phyloP scores from a whole-genome alignment of 2,797 vertebrate species.

The Bradypodion pumilum region DNA sequence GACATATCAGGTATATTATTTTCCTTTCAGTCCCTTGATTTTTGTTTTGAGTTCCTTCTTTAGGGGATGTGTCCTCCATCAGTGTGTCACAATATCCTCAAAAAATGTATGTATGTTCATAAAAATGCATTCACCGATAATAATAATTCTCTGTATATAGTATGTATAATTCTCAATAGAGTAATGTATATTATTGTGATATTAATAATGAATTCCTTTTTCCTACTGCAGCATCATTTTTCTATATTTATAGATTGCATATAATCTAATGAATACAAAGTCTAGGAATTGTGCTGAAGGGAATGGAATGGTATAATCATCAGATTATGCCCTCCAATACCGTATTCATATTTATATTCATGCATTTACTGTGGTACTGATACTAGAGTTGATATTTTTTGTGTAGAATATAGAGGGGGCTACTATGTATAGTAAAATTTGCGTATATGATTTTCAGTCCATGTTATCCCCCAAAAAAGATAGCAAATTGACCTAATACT shows the following conservation, averaged over 20 bases:
- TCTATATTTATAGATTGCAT: not conserved
- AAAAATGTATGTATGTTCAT: not conserved
- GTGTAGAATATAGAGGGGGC: not conserved
- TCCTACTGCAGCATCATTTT: not conserved
- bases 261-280: not conserved
- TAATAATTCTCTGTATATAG: not conserved
- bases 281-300: not conserved
- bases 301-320: not conserved
- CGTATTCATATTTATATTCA: not conserved
- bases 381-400: not conserved
- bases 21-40: not conserved
- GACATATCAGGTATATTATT: fast-evolving
- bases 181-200: fast-evolving
- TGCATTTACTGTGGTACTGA: not conserved
- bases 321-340: not conserved
- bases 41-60: not conserved
- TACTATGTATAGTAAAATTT: not conserved
- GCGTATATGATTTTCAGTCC: not conserved
- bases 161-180: not conserved
- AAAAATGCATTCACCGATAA: not conserved
- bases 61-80: too few relatives aligned
- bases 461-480: too few relatives aligned
- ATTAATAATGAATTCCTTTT: not conserved
- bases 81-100: too few relatives aligned
- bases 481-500: not conserved